Evolutionary conservation across 2,113 vertebrate species (phyloP).

Genomic region (Pseudorhombus dupliciocellatus): DNA sequence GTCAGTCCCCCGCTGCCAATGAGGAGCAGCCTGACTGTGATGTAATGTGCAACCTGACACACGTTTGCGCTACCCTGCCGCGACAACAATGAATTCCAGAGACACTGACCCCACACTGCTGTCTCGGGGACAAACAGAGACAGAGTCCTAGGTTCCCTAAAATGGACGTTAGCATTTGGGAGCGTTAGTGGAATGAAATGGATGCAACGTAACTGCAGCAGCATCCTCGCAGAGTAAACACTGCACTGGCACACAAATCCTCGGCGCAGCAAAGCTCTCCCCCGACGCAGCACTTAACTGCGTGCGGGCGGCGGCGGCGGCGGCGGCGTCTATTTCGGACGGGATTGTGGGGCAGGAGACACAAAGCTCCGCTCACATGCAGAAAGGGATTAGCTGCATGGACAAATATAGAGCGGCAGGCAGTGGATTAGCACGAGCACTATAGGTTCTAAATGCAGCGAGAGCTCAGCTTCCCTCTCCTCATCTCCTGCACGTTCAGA

Average conservation of each 20-base stretch:
- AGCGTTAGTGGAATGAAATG: no score
- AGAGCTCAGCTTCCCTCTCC: background rate
- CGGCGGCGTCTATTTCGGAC: background rate
- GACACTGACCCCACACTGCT: no score
- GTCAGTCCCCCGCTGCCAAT: background rate
- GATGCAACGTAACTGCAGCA: background rate
- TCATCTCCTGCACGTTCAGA: background rate
- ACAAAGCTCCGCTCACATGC: conserved; percentile 26
- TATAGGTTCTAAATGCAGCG: conserved; percentile 44
- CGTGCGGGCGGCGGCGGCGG: background rate
- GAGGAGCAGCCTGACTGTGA: background rate
- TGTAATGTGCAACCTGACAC: background rate
- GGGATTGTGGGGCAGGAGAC: conserved; percentile 13
- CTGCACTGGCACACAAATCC: background rate
- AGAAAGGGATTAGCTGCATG: conserved; percentile 64
- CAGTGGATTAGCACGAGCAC: conserved; percentile 63
- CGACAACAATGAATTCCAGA: background rate
- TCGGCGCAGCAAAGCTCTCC: background rate
- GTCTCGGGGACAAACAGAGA: no score
- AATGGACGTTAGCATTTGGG: no score
- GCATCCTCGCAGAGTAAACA: background rate
- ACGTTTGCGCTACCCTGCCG: background rate
- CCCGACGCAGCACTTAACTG: background rate
- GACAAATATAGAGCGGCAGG: conserved; percentile 68
- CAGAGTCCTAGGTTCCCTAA: no score